phyloP scores from a whole-genome alignment of 2,888 invertebrate species.

The Melitaea athalia region DNA sequence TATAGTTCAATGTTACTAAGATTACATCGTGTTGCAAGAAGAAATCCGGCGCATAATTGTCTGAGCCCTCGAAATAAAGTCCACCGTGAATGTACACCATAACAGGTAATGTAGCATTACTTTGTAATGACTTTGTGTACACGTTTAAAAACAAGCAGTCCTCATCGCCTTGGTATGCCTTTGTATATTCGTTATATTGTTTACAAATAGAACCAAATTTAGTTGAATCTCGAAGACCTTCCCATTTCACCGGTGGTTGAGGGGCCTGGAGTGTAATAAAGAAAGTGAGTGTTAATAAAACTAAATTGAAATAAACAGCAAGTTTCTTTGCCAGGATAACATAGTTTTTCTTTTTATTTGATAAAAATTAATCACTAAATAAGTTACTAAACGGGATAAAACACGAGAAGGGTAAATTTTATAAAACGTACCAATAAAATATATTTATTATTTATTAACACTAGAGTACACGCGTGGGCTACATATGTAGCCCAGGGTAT shows the following conservation, averaged over 20 bases:
- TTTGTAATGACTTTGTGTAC: slow-evolving; percentile 52
- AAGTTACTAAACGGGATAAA: too few relatives aligned
- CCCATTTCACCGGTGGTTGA: slow-evolving; percentile 47
- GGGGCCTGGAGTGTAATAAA: too few relatives aligned
- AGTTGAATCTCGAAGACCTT: slow-evolving; percentile 58
- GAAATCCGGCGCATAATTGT: slow-evolving; percentile 50
- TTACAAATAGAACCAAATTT: slow-evolving; percentile 63
- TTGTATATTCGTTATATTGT: slow-evolving; percentile 49
- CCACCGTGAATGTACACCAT: slow-evolving; percentile 75
- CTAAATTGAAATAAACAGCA: too few relatives aligned
- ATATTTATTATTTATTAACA: too few relatives aligned
- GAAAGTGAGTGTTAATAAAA: too few relatives aligned
- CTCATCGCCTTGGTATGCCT: slow-evolving; percentile 52
- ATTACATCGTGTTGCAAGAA: slow-evolving; percentile 61
- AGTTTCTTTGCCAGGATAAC: too few relatives aligned
- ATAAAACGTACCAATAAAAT: too few relatives aligned
- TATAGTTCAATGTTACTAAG: slow-evolving; percentile 64
- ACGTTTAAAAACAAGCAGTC: slow-evolving; percentile 66
- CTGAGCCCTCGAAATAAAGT: slow-evolving; percentile 61
- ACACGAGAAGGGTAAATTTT: too few relatives aligned
- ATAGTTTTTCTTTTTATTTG: too few relatives aligned
- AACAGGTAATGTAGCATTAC: slow-evolving; percentile 55
- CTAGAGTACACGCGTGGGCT: too few relatives aligned
- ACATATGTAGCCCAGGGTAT: too few relatives aligned
- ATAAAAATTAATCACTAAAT: too few relatives aligned